Evolutionary conservation across 2,888 invertebrate species (phyloP), one percentile per base, ranked within the genome.

Genomic region (Cataglyphis albicans): DNA sequence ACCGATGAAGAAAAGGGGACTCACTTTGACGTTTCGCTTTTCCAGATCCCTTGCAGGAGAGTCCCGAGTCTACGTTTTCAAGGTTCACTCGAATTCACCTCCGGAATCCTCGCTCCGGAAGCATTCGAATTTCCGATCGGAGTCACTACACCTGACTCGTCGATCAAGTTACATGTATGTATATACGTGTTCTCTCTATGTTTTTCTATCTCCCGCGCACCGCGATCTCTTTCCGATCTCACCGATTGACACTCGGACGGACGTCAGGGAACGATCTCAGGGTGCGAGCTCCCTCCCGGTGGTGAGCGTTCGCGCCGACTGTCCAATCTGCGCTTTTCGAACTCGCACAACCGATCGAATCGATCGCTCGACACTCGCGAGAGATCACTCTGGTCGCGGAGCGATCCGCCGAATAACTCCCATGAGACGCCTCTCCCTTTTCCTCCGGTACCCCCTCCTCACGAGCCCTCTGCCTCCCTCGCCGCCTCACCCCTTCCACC

Each of bases 341-440:
- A 74, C 55, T 73, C 84, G 64, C 84, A 74, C 72, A 18, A 80
- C 86, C 88, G 87, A 88, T 89, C 88, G 88, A 84, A 90, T 87
- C 88, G 89, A 90, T 89, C 88, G 87, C 35, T 76, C 85, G 83
- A 80, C 84, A 87, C 87, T 87, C 89, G 84, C 86, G 85, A 89
- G 88, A 89, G 89, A 89, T 89, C 89, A 87, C 89, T 88, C 89
- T 85, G 83, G 84, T 83, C 89, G 87, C 88, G 87, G 86, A 89
- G 87, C 89, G 90, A 87, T 90, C 90, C 90, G 84, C 89, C 87
- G 89, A 87, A 90, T 88, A 88, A 90, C 90, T 87, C 89, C 91
- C 86, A 87, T 87, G 88, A 86, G 87, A 87, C 86, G 84, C 85
- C 86, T 89, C 87, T 87, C 86, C 85, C 85, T 87, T 84, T 86